phyloP scores from a whole-genome alignment of 2,113 vertebrate species.

The Nerophis ophidion region DNA sequence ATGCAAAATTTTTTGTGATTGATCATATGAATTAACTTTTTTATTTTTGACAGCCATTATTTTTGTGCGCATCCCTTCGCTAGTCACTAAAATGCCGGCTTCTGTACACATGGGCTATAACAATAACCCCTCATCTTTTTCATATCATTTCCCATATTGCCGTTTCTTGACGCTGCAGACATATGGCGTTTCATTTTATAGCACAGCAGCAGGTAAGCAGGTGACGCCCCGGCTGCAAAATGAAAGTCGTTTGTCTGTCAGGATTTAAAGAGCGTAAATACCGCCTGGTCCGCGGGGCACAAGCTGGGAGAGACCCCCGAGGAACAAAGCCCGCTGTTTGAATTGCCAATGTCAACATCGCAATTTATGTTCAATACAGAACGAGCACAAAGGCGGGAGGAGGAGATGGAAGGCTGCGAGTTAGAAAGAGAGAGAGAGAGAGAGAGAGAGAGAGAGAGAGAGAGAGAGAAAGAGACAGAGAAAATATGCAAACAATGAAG shows the following conservation, averaged over 20 bases:
- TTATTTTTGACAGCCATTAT: too few species aligned
- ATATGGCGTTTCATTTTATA: too few species aligned
- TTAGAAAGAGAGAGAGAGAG: constrained; percentile 19
- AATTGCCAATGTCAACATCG: constrained; percentile 51
- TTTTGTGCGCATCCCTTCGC: too few species aligned
- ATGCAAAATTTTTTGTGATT: too few species aligned
- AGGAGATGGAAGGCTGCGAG: background rate
- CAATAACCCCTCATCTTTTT: too few species aligned
- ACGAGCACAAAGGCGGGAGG: constrained; percentile 21
- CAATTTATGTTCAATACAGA: constrained; percentile 50
- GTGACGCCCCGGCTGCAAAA: constrained; percentile 28
- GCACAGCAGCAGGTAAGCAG: constrained; percentile 10
- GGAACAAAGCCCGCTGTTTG: constrained; percentile 30
- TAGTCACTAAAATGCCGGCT: too few species aligned
- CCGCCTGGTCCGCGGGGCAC: constrained; percentile 26
- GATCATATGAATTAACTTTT: too few species aligned
- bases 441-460: constrained; percentile 48
- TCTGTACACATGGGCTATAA: too few species aligned
- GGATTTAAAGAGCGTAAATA: constrained; percentile 1
- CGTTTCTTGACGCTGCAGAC: too few species aligned
- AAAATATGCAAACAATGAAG: constrained; percentile 69
- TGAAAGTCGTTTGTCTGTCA: constrained; percentile 54
- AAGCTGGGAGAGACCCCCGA: constrained; percentile 44
- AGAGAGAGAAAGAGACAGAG: constrained; percentile 38
- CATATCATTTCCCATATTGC: too few species aligned